These are phyloP conservation scores for Halichondria panicea DNA, from an alignment of 37 sponge, comb jelly and placozoan genomes.

Conservation along the genomic window DNA sequence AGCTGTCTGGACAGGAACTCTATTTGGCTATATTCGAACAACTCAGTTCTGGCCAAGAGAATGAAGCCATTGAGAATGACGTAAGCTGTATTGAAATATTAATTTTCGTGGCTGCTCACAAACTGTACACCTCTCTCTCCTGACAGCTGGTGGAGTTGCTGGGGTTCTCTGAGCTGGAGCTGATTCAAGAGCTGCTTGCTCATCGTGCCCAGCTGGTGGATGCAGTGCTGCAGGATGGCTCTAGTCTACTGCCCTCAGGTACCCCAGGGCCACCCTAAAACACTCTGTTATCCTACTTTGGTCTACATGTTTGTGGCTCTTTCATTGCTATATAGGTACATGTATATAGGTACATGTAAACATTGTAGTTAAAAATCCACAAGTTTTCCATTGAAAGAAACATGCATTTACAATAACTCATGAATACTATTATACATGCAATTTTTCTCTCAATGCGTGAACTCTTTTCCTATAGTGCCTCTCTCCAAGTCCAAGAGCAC, in stretches of 20 bases:
- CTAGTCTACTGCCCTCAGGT: slow-evolving; percentile 7
- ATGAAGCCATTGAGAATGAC: slow-evolving; percentile 49
- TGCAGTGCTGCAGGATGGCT: slow-evolving; percentile 38
- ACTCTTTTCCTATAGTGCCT: background rate
- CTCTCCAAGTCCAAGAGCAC: background rate
- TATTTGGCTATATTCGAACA: slow-evolving; percentile 58
- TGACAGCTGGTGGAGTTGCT: slow-evolving; percentile 82
- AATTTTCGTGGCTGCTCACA: background rate
- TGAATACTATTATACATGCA: no score
- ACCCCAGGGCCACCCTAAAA: background rate
- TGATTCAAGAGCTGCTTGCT: slow-evolving; percentile 76
- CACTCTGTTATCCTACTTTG: background rate
- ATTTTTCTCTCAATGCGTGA: no score
- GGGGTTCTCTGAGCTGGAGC: slow-evolving; percentile 80
- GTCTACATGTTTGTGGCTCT: background rate
- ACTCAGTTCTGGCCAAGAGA: slow-evolving; percentile 48
- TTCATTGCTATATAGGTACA: background rate
- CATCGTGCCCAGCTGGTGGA: slow-evolving; percentile 60
- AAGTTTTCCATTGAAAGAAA: background rate
- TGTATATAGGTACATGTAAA: background rate
- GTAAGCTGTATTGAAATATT: slow-evolving; percentile 27
- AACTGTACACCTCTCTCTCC: background rate
- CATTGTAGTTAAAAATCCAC: background rate
- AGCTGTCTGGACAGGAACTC: slow-evolving; percentile 47
- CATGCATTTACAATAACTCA: no score